Evolutionary conservation across 2,888 invertebrate genomes (phyloP), one percentile per base, ranked within the genome.

Genomic region (Cheilosia impressa): DNA sequence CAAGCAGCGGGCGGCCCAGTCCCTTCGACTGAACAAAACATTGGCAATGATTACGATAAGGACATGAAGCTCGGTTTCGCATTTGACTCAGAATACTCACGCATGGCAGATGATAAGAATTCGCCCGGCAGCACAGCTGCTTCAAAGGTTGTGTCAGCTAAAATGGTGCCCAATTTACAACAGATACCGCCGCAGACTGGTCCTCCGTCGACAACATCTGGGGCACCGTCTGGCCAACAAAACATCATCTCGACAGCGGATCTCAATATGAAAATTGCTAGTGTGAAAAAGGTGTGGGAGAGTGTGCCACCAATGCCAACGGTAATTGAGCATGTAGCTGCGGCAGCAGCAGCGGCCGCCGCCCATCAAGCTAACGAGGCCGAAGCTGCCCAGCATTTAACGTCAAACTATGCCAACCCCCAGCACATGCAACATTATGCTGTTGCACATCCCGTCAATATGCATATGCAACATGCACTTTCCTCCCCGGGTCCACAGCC

Each of bases 21-120:
- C 7, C 6, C 58, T n/a, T 41, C 69, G 4, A 31, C 72, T 27
- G 81, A 83, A 7, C 55, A 85, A 6, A 78, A 93, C 87, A 95
- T 95, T 88, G 93, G 93, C 87, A 93, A 94, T 77, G 97, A 97
- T 91, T 96, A 97, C 89, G 95, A 94, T 27, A 95, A 95, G 31
- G 97, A 97, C 90, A 97, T 98, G 95, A 98, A 98, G 92, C 93
- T 98, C 73, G 97, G 98, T 92, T 98, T 98, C 91, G 95, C 95
- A 19, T 98, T 98, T 91, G 97, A 97, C 90, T 95, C 96, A 19
- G 97, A 96, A 89, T 93, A 97, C 81, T 88, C 84, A 88, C 96
- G 95, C 90, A 93, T 96, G 55, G 95, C 96, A 2, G 96, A 81
- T 4, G 87, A 80, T 43, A 73, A 79, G 43, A 79, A 76, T 83